Evolutionary conservation across 2,113 vertebrate species (phyloP), one percentile per base, ranked within the genome.

Genomic region (Prionailurus bengalensis): DNA sequence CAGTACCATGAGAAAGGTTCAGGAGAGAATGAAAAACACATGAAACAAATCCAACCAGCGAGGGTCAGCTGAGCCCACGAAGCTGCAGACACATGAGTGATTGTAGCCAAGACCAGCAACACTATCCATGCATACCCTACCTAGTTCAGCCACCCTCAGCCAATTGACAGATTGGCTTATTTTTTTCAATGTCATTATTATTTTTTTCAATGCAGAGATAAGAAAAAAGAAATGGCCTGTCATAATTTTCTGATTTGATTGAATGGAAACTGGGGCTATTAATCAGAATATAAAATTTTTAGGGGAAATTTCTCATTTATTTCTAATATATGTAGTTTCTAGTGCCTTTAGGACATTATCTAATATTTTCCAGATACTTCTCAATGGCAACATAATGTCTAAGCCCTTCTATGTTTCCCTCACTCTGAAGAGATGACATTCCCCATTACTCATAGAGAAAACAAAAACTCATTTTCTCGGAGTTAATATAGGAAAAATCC

Each of bases 341-440:
- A 81, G 15, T 66, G 4, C 48, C 55, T 48, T 81, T 48, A 13
- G 15, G 63, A 70, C 21, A 86, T 61, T 93, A 79, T 29, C 15
- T 79, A 63, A 23, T 81, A 87, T 86, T 68, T 83, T 86, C 58
- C 76, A 86, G 1, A 29, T 81, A 94, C 71, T 97, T 95, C 15
- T 93, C 36, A 68, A 88, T 7, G 21, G 25, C 23, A 95, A 80
- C 16, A 73, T 71, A 84, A 3, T 85, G 48, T 68, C 27, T 76
- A 85, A 63, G n/a, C 19, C 7, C 27, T 83, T 53, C n/a, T 36
- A 17, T 65, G 15, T 9, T 71, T 84, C 19, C 3, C 23, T 71
- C 48, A 74, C 10, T 80, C 16, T 78, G 48, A 85, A 55, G 16
- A 79, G 31, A 89, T 80, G 51, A 7, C 33, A 0, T 66, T 94